phyloP scores from a whole-genome alignment of 2,888 invertebrate genomes.

The Linyphia triangularis region DNA sequence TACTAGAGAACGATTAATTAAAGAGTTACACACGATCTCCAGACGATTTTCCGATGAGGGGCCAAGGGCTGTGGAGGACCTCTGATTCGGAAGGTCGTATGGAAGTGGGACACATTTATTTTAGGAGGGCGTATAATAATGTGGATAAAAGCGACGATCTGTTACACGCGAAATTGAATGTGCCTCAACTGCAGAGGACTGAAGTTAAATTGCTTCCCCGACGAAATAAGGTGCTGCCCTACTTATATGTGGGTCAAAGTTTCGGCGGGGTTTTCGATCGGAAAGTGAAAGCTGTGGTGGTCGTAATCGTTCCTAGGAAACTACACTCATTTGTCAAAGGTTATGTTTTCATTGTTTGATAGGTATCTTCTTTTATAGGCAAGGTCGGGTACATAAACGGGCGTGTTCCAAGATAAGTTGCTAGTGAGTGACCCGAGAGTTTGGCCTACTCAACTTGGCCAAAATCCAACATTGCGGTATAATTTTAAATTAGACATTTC shows the following conservation, averaged over 20 bases:
- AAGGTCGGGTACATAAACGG: constrained; percentile 5
- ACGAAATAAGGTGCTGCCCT: constrained; percentile 31
- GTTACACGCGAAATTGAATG: constrained; percentile 7
- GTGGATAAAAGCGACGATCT: background rate
- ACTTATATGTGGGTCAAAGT: constrained; percentile 65
- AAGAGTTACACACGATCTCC: constrained; percentile 24
- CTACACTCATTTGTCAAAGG: constrained; percentile 21
- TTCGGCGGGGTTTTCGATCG: constrained; percentile 32
- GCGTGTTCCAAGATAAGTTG: too few species aligned
- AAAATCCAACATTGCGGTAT: too few species aligned
- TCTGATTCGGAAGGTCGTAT: background rate
- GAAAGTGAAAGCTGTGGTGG: constrained; percentile 32
- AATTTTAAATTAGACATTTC: too few species aligned
- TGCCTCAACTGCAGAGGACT: background rate
- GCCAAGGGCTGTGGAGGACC: constrained; percentile 40
- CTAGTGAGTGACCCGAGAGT: too few species aligned
- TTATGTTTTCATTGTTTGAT: background rate
- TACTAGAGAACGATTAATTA: constrained; percentile 24
- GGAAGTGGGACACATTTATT: constrained; percentile 48
- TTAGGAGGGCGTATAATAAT: constrained; percentile 26
- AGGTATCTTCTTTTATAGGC: background rate
- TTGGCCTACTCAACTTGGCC: too few species aligned
- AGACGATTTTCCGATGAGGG: constrained; percentile 1
- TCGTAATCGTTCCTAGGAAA: background rate
- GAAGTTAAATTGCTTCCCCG: constrained; percentile 30